These are phyloP conservation scores for Atethmia centrago DNA, from an alignment of 2,888 invertebrate species.

Conservation along the genomic window DNA sequence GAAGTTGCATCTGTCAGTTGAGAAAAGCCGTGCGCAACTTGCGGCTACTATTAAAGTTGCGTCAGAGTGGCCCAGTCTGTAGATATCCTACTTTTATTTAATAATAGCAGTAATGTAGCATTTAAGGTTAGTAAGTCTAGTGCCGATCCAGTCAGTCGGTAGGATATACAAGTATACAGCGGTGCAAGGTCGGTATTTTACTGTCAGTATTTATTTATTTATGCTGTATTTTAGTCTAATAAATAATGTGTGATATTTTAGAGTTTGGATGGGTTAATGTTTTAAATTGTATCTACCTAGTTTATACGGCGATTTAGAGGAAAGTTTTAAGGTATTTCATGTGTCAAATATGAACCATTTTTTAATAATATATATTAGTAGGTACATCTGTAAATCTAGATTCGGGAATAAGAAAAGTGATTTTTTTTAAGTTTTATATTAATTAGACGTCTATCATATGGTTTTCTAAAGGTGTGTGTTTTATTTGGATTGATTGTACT, in stretches of 20 bases:
- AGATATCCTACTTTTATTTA: not conserved
- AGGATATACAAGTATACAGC: not conserved
- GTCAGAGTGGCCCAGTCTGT: conserved; percentile 3
- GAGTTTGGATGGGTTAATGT: not conserved
- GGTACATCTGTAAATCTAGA: not conserved
- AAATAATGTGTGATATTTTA: not conserved
- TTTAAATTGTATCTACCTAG: not conserved
- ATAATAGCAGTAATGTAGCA: conserved; percentile 13
- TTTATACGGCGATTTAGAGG: not conserved
- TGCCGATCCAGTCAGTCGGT: conserved; percentile 9
- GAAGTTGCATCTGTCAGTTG: not conserved
- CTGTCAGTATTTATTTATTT: not conserved
- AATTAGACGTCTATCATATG: not conserved
- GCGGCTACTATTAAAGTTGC: conserved; percentile 24
- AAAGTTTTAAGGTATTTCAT: not conserved
- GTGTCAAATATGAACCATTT: too few species aligned
- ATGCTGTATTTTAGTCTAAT: not conserved
- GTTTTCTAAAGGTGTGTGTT: not conserved
- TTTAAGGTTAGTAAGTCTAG: conserved; percentile 23
- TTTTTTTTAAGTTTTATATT: not conserved
- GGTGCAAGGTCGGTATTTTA: conserved; percentile 25
- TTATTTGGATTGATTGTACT: not conserved
- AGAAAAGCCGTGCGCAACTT: not conserved
- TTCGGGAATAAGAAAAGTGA: not conserved
- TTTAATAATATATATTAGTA: not conserved